Evolutionary conservation across 2,888 invertebrate species (phyloP), one percentile per base, ranked within the genome.

Genomic region (Rhagonycha fulva): DNA sequence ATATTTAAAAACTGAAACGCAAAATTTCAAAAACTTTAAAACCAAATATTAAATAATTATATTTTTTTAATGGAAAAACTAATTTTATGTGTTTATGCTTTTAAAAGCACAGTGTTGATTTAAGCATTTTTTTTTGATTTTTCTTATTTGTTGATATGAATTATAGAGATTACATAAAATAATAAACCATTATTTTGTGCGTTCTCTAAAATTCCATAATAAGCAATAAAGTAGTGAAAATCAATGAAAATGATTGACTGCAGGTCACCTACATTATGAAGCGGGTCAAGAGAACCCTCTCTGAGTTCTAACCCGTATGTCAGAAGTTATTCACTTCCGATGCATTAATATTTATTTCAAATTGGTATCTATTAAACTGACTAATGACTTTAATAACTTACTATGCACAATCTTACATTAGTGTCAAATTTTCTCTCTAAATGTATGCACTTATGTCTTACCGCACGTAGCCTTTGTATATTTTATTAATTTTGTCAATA

Each of bases 401-500:
- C 5, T 47, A 47, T 47, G 47, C 47, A 47, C 47, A 47, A 47
- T 47, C 11, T 47, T 47, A 47, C n/a, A 47, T 47, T 47, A 47
- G 47, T 47, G 47, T 47, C 47, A 24, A 66, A 24, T 66, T 66
- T 66, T 24, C 63, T 66, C 63, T 66, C 63, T 66, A 66, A 66
- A 24, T 72, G 61, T 72, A 68, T 26, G 72, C 72, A 72, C 72
- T 72, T 28, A 61, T 28, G 26, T 72, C 67, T 47, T 67, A 72
- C 67, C 72, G 72, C 72, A 72, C 72, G 62, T 72, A 68, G 72
- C 72, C 68, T 72, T 72, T 72, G 68, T 72, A 66, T 47, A 66
- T 72, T 72, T 67, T 24, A 19, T 67, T 72, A 24, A 63, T 72
- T 68, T 67, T 72, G 67, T 66, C 71, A 72, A 26, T 66, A 72